These are phyloP conservation scores for Ataeniobius toweri DNA, from an alignment of 2,797 vertebrate species.

Conservation along the genomic window DNA sequence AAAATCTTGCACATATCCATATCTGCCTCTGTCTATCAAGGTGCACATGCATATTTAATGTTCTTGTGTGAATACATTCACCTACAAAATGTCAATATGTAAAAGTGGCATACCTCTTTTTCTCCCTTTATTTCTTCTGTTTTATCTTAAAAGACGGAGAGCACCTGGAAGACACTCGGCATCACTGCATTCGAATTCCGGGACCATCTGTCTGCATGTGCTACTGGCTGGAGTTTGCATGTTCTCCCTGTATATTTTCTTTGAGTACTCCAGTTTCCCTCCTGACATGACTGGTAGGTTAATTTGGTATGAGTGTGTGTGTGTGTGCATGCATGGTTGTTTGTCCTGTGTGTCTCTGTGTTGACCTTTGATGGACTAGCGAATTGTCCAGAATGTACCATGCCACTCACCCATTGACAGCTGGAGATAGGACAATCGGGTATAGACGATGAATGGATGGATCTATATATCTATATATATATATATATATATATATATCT, in stretches of 20 bases:
- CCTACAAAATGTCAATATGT: slow-evolving; percentile 13
- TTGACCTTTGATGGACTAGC: not conserved
- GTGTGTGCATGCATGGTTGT: not conserved
- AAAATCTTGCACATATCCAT: slow-evolving; percentile 18
- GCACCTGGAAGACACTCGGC: not conserved
- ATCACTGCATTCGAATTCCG: not conserved
- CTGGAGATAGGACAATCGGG: not conserved
- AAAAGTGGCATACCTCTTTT: not conserved
- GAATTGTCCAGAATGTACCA: not conserved
- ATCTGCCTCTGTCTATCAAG: slow-evolving; percentile 31
- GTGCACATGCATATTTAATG: slow-evolving; percentile 30
- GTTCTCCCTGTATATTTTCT: no score
- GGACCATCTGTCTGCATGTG: not conserved
- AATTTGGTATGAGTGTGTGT: not conserved
- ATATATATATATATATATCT: no score
- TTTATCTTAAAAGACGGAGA: not conserved
- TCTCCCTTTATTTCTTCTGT: not conserved
- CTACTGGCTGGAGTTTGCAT: no score
- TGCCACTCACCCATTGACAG: not conserved
- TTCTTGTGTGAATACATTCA: slow-evolving; percentile 29
- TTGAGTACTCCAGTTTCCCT: not conserved
- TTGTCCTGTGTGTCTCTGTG: not conserved
- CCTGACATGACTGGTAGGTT: not conserved
- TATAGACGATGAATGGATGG: not conserved
- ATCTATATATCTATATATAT: not conserved